Percentiles rank a stretch among this genome's conserved stretches.
phyloP scores from a whole-genome alignment of 2,113 vertebrate species.

The Lepisosteus osseus region DNA sequence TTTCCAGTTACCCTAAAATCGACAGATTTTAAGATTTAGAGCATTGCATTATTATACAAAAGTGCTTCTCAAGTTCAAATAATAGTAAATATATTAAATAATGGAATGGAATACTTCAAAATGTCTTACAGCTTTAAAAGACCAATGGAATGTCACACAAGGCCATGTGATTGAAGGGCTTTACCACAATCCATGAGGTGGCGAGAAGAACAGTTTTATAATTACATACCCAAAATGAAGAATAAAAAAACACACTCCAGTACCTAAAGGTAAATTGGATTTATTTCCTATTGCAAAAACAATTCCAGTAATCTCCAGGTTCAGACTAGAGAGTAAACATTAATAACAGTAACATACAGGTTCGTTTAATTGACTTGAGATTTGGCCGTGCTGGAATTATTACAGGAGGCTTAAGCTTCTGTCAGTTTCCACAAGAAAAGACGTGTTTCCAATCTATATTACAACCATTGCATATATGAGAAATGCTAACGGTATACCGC shows the following conservation, averaged over 20 bases:
- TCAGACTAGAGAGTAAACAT: constrained; percentile 84
- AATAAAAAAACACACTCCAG: constrained; percentile 29
- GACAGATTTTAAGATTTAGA: too few species aligned
- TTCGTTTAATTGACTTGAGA: constrained; percentile 79
- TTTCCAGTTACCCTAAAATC: too few species aligned
- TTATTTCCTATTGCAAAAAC: constrained; percentile 85
- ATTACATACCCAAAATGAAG: constrained; percentile 54
- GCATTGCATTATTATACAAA: too few species aligned
- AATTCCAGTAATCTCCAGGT: constrained; percentile 87
- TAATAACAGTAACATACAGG: constrained; percentile 83
- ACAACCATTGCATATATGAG: constrained; percentile 83
- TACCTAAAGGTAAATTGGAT: constrained; percentile 79
- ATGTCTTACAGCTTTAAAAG: background rate
- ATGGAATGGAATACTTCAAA: background rate
- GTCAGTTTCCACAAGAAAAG: constrained; percentile 71
- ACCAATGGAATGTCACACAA: background rate
- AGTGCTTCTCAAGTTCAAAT: too few species aligned
- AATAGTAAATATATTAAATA: too few species aligned
- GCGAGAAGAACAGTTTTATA: constrained; percentile 11
- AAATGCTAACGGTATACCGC: constrained; percentile 76
- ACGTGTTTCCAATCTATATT: constrained; percentile 76
- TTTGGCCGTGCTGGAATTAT: constrained; percentile 73
- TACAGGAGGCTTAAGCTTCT: constrained; percentile 78
- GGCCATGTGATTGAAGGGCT: background rate
- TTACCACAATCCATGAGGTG: background rate